A percentile compares a stretch with the other conserved stretches of the same genome.
These are phyloP conservation scores for Nemoura dubitans DNA, from an alignment of 2,888 invertebrate species.

Conservation along the genomic window DNA sequence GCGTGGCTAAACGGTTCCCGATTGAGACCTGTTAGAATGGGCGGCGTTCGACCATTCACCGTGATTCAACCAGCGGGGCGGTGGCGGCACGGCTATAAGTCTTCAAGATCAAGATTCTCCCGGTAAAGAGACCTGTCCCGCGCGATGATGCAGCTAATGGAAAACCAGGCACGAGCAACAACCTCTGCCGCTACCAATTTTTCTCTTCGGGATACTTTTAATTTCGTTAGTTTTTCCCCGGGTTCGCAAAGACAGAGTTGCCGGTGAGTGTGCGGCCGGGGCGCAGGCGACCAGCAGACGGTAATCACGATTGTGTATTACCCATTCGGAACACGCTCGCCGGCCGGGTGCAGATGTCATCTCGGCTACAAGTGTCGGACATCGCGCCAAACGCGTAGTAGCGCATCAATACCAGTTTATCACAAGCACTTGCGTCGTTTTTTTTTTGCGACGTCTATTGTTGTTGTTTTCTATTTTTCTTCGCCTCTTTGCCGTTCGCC, in stretches of 20 bases:
- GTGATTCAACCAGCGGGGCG: not conserved
- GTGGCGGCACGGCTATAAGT: not conserved
- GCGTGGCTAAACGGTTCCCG: not conserved
- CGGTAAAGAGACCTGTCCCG: not conserved
- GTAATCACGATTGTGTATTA: not conserved
- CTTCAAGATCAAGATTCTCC: not conserved
- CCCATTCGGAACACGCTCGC: not conserved
- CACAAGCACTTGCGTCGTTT: not conserved
- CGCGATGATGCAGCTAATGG: not conserved
- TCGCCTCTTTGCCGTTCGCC: not conserved
- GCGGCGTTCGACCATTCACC: not conserved
- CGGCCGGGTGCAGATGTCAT: not conserved
- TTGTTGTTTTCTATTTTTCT: not conserved
- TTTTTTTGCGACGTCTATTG: not conserved
- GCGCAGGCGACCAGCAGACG: not conserved
- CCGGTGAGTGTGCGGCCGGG: not conserved
- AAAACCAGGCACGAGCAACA: not conserved
- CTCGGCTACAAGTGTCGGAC: not conserved
- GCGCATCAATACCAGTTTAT: not conserved
- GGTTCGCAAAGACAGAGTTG: not conserved
- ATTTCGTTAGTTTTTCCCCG: not conserved
- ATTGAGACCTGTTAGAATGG: constrained; percentile 7
- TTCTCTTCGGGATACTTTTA: not conserved
- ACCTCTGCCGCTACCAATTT: not conserved
- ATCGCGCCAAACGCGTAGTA: not conserved